These are phyloP conservation scores for Morpho achilles DNA, from an alignment of 2,888 invertebrate species.

Conservation along the genomic window DNA sequence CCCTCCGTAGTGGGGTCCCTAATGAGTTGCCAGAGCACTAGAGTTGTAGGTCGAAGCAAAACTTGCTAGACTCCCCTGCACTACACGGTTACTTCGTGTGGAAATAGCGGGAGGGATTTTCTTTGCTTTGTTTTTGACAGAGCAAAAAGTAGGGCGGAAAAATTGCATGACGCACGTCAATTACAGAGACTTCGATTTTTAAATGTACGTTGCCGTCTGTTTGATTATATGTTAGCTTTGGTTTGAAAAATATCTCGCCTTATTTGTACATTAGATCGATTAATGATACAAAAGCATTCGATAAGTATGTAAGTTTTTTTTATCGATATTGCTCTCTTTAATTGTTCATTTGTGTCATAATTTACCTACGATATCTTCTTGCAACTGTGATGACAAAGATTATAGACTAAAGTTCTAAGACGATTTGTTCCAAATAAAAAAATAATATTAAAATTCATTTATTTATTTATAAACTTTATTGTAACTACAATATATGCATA, in stretches of 20 bases:
- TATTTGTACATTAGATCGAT: background rate
- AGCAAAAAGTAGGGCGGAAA: conserved; percentile 27
- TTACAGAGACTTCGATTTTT: conserved; percentile 10
- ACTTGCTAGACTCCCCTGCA: conserved; percentile 57
- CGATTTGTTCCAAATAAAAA: no score
- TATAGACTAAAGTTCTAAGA: no score
- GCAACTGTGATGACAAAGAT: no score
- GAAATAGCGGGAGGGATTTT: conserved; percentile 55
- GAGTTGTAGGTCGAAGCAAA: conserved; percentile 73
- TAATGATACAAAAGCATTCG: no score
- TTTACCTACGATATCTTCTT: no score
- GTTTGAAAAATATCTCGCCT: background rate
- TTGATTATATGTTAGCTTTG: no score
- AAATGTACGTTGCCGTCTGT: background rate
- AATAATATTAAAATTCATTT: no score
- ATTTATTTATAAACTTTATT: no score
- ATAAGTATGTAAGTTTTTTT: no score
- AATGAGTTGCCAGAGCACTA: conserved; percentile 78
- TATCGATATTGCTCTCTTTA: no score
- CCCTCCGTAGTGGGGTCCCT: conserved; percentile 64
- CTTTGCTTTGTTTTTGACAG: conserved; percentile 51
- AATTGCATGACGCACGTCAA: conserved; percentile 16
- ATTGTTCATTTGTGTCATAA: no score
- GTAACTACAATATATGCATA: no score
- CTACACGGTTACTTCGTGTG: conserved; percentile 61